Base-by-base conservation (phyloP, 1,140 invertebrate species). In the Drosophila pachea region DNA sequence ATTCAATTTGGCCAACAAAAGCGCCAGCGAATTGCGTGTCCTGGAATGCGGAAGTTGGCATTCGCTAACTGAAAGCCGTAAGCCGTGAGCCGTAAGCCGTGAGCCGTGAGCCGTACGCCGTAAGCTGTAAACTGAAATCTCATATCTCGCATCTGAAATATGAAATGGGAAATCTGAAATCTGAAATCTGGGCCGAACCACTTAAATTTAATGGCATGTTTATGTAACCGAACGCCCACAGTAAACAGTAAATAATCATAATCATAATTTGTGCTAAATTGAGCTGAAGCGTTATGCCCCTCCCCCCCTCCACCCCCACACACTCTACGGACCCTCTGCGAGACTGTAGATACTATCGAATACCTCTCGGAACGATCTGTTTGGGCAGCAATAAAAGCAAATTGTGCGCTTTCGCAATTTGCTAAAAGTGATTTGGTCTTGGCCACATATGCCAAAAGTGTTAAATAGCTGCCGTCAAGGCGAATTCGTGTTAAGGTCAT, bases 121-220 rank as follows among this genome's bases (percentile, higher is more conserved):
- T 22, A 3, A 22, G 22, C 22, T 22, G 22, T 22, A 22, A 22
- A 22, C 22, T 22, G 22, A 22, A 22, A 22, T 22, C 22, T 22
- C 22, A 22, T 22, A 22, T 22, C 22, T 22, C 22, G 22, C 22
- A 22, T 22, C 22, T 22, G 1, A 3, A 1, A 22, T 22, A 1
- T 9, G 35, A 7, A 7, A 31, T 45, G 9, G 35, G 22, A 16
- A 42, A 54, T 59, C 35, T 43, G 52, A 43, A 50, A 36, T 59
- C 32, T 56, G 75, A 78, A 75, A 83, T 82, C 68, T 47, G 42
- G 75, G 42, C 40, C 33, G 48, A 49, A 68, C 42, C 79, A 84
- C 79, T 84, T 84, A 84, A 79, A 70, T 70, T 79, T 84, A 79
- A 84, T 86, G 81, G 73, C 76, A 74, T 84, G 68, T 79, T 84